Evolutionary conservation across 2,888 invertebrate species (phyloP).

Genomic region (Taenaris catops): DNA sequence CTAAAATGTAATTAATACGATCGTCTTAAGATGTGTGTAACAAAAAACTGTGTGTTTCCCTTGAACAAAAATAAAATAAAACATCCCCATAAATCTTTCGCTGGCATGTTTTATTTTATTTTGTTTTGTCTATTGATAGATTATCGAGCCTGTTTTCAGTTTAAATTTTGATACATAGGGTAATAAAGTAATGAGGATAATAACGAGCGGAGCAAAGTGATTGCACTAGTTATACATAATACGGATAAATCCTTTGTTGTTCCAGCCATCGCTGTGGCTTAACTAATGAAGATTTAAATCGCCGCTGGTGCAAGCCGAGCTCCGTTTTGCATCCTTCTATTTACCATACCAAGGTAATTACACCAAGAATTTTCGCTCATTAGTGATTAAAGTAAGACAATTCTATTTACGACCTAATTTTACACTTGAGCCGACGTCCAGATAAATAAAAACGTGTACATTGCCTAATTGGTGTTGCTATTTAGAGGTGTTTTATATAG

Average conservation of each 20-base stretch:
- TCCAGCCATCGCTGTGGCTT: constrained; percentile 90
- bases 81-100: too few relatives aligned
- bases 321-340: constrained; percentile 88
- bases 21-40: too few relatives aligned
- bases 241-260: constrained; percentile 48
- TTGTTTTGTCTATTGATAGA: too few relatives aligned
- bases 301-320: constrained; percentile 90
- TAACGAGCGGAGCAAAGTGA: too few relatives aligned
- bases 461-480: constrained; percentile 9
- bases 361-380: constrained; percentile 24
- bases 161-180: too few relatives aligned
- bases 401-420: constrained; percentile 25
- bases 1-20: too few relatives aligned
- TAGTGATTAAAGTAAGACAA: constrained; percentile 25
- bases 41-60: too few relatives aligned
- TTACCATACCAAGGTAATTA: constrained; percentile 86
- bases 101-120: too few relatives aligned
- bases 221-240: too few relatives aligned
- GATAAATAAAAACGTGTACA: constrained; percentile 16
- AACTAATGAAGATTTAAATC: constrained; percentile 91
- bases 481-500: constrained; percentile 3
- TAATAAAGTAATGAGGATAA: too few relatives aligned
- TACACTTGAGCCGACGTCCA: constrained; percentile 15
- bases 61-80: too few relatives aligned
- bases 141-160: too few relatives aligned